Conservation (phyloP, 2,888 invertebrate species). For the Hypolimnas misippus region DNA sequence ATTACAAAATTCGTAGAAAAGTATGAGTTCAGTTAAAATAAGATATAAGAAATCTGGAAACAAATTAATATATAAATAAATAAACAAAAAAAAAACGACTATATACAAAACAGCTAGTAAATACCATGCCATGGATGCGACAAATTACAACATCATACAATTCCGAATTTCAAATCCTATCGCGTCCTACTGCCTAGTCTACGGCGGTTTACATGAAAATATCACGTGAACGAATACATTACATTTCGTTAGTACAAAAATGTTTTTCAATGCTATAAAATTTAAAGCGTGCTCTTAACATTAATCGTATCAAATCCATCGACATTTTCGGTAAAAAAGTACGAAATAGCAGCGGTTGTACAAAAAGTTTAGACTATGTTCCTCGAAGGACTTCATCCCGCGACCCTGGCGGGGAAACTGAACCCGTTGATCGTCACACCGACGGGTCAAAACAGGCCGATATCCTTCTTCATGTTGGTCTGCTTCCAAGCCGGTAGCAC, state of each 20-base stretch:
- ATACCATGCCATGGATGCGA: constrained; percentile 56
- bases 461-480: constrained; percentile 94
- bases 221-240: constrained; percentile 78
- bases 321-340: constrained; percentile 76
- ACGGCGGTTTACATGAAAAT: constrained; percentile 71
- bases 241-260: constrained; percentile 56
- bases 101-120: constrained; percentile 61
- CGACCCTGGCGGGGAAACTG: constrained; percentile 23
- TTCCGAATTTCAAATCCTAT: constrained; percentile 58
- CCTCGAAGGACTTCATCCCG: constrained; percentile 31
- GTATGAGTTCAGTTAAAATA: constrained; percentile 18
- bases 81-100: constrained; percentile 46
- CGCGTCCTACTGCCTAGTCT: constrained; percentile 51
- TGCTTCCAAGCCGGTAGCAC: constrained; percentile 96
- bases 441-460: constrained; percentile 91
- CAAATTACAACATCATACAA: constrained; percentile 59
- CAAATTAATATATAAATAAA: constrained; percentile 8
- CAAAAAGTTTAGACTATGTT: constrained; percentile 54
- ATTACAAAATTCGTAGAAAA: constrained; percentile 31
- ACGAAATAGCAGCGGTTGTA: constrained; percentile 74
- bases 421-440: constrained; percentile 39
- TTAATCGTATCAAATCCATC: constrained; percentile 78
- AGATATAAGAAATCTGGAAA: constrained; percentile 14
- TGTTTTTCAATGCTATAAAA: constrained; percentile 45
- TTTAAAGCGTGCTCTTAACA: constrained; percentile 77